Conservation (phyloP, 2,113 vertebrate genomes). For the sheep (Ovis aries) region ARS-UI_Ramb_v3.0 NC_056055.1:169935501-169936000, state of each 20-base stretch:
- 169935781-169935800: background rate
- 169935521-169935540: background rate
- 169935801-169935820: background rate
- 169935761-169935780: background rate
- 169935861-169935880: background rate
- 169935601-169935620: background rate
- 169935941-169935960: background rate
- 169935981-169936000: background rate
- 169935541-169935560: background rate
- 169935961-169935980: background rate
- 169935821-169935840: background rate
- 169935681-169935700: background rate
- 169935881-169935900: background rate
- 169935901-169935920: background rate
- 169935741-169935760: background rate
- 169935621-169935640: background rate
- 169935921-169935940: background rate
- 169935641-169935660: background rate
- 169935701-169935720: background rate
- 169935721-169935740: background rate
- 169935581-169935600: background rate
- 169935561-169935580: background rate
- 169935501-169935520: background rate
- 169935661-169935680: fast-evolving
- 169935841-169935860: background rate